Evolutionary conservation across 2,797 vertebrate species (phyloP).

Genomic region (Arnoldichthys spilopterus): DNA sequence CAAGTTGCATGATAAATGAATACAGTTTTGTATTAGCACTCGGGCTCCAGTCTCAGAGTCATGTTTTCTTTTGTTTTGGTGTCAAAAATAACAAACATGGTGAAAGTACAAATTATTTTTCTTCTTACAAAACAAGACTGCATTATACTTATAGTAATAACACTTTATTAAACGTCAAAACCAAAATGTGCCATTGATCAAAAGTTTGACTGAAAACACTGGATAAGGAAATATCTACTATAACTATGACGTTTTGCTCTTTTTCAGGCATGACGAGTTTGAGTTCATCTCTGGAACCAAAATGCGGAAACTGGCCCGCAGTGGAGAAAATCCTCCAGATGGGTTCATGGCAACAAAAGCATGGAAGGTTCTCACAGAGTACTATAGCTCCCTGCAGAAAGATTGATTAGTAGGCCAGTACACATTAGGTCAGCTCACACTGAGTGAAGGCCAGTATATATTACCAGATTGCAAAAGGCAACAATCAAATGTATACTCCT

Average conservation of each 20-base stretch:
- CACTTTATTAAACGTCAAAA: too few species aligned
- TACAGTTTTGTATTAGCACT: too few species aligned
- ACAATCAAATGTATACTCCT: not conserved
- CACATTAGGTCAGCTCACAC: not conserved
- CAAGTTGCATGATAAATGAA: too few species aligned
- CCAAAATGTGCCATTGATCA: too few species aligned
- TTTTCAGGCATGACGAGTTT: conserved; percentile 85
- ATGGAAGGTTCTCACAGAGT: conserved; percentile 92
- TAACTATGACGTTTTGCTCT: not conserved
- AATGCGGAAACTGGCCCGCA: conserved; percentile 93
- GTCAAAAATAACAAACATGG: not conserved
- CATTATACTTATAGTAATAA: too few species aligned
- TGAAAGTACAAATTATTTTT: too few species aligned
- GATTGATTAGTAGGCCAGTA: conserved; percentile 73
- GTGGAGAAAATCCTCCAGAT: conserved; percentile 89
- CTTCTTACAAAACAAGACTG: too few species aligned
- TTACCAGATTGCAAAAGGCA: not conserved
- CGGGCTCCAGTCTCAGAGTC: too few species aligned
- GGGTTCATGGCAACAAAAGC: conserved; percentile 98
- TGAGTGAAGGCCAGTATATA: not conserved
- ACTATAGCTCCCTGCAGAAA: conserved; percentile 90
- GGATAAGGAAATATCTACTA: not conserved
- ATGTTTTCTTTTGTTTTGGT: not conserved
- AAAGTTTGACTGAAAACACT: too few species aligned
- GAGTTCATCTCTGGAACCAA: conserved; percentile 99